phyloP scores from a whole-genome alignment of 2,113 vertebrate genomes.

The Apteryx owenii region DNA sequence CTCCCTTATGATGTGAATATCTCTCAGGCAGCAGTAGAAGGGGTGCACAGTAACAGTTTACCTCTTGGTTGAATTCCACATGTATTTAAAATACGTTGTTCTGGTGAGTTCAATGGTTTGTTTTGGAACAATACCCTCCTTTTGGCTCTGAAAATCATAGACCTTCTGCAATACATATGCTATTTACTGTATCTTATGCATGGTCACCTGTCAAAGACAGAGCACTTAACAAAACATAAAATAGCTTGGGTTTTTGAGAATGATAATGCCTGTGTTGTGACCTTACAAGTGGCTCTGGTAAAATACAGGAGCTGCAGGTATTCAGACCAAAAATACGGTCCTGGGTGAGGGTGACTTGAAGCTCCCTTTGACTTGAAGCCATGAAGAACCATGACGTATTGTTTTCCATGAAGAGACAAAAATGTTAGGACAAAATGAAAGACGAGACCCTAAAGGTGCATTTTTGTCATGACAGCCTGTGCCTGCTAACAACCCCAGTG shows the following conservation, averaged over 20 bases:
- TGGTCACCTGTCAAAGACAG: neutral
- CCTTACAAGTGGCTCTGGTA: neutral
- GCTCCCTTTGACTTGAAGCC: neutral
- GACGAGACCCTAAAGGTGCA: neutral
- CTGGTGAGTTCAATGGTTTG: neutral
- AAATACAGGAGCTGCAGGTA: neutral
- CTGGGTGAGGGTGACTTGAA: neutral
- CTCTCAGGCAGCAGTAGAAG: neutral
- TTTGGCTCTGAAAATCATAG: neutral
- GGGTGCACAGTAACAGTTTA: neutral
- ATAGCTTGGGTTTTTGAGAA: neutral
- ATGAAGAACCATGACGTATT: rapidly evolving
- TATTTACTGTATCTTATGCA: neutral
- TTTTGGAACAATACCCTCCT: neutral
- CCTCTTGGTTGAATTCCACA: neutral
- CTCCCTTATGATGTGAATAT: neutral
- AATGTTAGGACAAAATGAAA: neutral
- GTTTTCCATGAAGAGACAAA: neutral
- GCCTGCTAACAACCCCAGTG: neutral
- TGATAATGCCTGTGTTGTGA: neutral
- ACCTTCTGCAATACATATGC: neutral
- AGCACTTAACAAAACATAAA: constrained; percentile 36
- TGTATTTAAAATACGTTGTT: neutral
- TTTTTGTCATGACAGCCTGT: neutral
- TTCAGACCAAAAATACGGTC: neutral